Evolutionary conservation across 2,797 vertebrate genomes (phyloP).

Genomic region (Cossypha dichroa): DNA sequence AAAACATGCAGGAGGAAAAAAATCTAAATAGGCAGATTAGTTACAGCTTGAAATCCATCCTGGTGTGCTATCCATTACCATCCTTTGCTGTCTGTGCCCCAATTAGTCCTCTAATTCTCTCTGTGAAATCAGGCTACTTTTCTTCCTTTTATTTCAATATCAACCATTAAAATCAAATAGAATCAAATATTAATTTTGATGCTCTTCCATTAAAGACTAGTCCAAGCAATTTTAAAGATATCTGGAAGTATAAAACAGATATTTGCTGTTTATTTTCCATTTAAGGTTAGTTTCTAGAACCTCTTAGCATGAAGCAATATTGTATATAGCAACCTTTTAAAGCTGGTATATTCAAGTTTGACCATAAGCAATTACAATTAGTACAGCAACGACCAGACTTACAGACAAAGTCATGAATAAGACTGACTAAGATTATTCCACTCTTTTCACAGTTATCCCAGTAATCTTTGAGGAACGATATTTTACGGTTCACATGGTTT

Average conservation of each 20-base stretch:
- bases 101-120: neutral
- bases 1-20: neutral
- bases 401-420: neutral
- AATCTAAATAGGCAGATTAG: neutral
- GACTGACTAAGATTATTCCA: neutral
- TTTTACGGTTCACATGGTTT: fast-evolving
- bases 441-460: neutral
- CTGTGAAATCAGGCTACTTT: neutral
- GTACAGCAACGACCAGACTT: neutral
- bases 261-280: neutral
- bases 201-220: neutral
- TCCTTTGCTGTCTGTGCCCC: neutral
- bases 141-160: neutral
- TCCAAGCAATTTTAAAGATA: neutral
- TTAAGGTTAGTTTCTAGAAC: neutral
- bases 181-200: neutral
- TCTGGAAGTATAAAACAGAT: neutral
- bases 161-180: neutral
- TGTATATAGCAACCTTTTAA: neutral
- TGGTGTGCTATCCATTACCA: neutral
- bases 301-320: neutral
- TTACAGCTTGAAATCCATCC: neutral
- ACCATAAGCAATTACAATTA: neutral
- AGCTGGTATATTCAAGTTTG: neutral
- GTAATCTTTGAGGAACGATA: neutral